These are phyloP conservation scores for Rhaphigaster nebulosa DNA, from an alignment of 2,888 invertebrate species.

Conservation along the genomic window DNA sequence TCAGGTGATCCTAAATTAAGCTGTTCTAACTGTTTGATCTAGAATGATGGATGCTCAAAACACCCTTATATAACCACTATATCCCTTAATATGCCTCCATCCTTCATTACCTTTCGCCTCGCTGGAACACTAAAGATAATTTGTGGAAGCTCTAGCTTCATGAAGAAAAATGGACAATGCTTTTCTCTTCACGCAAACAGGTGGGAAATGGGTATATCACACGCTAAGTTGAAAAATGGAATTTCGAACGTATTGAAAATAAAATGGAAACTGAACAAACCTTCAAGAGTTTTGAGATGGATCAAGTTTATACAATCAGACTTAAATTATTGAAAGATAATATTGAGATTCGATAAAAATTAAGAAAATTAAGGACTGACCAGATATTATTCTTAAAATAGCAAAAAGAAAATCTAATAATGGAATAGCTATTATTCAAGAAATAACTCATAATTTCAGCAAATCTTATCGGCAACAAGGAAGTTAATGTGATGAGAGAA, in stretches of 20 bases:
- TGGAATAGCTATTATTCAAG: too few species aligned
- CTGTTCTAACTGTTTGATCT: constrained; percentile 35
- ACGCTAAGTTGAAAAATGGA: background rate
- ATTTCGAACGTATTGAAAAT: background rate
- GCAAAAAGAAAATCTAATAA: too few species aligned
- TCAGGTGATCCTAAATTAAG: constrained; percentile 28
- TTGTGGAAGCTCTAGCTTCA: background rate
- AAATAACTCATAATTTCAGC: too few species aligned
- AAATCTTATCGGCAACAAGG: too few species aligned
- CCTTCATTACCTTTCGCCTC: background rate
- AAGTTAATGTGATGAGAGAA: too few species aligned
- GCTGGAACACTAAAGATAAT: background rate
- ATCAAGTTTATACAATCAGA: too few species aligned
- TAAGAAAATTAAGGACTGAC: too few species aligned
- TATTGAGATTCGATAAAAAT: too few species aligned
- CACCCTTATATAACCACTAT: constrained; percentile 5
- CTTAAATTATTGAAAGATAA: too few species aligned
- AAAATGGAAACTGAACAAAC: background rate
- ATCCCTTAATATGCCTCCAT: constrained; percentile 18
- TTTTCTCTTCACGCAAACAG: constrained; percentile 1
- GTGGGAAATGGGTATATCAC: background rate
- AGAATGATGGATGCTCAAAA: constrained; percentile 22
- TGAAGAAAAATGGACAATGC: background rate
- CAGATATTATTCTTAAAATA: too few species aligned
- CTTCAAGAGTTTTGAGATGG: too few species aligned